These are phyloP conservation scores for Malthinus seriepunctatus DNA, from an alignment of 2,888 invertebrate genomes.

Conservation along the genomic window DNA sequence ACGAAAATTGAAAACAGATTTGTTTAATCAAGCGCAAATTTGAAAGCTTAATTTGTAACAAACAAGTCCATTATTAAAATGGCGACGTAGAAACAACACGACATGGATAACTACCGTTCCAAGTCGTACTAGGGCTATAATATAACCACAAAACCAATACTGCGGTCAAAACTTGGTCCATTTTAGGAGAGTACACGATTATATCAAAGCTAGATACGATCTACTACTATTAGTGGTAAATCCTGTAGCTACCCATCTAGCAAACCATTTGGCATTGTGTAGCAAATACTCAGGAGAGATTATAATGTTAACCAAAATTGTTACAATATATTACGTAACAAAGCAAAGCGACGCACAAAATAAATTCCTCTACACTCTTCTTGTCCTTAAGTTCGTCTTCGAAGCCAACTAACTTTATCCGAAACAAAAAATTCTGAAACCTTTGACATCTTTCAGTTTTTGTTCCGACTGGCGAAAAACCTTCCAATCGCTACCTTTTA, in stretches of 20 bases:
- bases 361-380: no score
- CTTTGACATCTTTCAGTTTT: no score
- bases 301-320: constrained; percentile 14
- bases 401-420: no score
- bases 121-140: constrained; percentile 32
- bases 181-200: constrained; percentile 29
- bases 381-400: no score
- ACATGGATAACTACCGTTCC: constrained; percentile 23
- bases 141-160: constrained; percentile 35
- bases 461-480: no score
- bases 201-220: constrained; percentile 29
- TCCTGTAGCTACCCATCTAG: constrained; percentile 18
- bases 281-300: constrained; percentile 11
- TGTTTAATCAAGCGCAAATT: constrained; percentile 14
- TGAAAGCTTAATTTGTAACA: constrained; percentile 25
- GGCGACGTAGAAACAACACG: constrained; percentile 24
- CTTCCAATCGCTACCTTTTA: no score
- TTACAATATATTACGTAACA: neutral
- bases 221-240: constrained; percentile 30
- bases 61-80: constrained; percentile 34
- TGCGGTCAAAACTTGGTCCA: constrained; percentile 34
- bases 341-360: no score
- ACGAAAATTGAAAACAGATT: no score
- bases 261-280: constrained; percentile 18
- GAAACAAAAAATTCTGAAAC: no score